Evolutionary conservation across 2,113 vertebrate species (phyloP).

Genomic region (Aleadryas rufinucha): DNA sequence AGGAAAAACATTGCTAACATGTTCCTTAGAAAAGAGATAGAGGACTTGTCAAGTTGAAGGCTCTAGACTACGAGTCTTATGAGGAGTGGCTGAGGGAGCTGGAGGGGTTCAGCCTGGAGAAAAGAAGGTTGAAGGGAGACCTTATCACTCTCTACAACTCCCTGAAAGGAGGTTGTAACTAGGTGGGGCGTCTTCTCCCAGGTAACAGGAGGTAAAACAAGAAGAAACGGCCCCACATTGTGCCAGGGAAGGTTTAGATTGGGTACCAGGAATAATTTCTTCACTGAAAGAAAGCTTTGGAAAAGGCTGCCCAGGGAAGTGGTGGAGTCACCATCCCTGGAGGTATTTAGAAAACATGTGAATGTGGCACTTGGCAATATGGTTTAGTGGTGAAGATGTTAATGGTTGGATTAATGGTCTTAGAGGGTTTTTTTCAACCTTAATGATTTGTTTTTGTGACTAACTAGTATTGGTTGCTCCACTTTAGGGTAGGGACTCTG

Average conservation of each 20-base stretch:
- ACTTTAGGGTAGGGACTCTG: neutral
- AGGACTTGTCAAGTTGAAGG: neutral
- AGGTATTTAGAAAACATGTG: neutral
- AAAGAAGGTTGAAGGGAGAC: neutral
- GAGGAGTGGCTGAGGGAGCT: neutral
- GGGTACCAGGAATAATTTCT: neutral
- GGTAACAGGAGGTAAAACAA: neutral
- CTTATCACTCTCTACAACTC: neutral
- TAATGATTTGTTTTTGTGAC: neutral
- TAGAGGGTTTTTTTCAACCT: neutral
- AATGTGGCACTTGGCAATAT: too few relatives aligned
- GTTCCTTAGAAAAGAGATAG: neutral
- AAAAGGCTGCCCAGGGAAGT: neutral
- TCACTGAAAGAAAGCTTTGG: neutral
- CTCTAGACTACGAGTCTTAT: neutral
- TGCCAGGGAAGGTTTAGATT: neutral
- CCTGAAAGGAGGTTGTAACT: neutral
- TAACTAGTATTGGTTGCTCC: neutral
- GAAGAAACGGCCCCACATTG: neutral
- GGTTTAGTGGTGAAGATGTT: neutral
- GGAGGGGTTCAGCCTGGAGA: neutral
- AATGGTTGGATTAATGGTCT: neutral
- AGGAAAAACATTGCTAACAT: neutral
- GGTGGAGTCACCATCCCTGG: neutral
- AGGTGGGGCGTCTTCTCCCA: neutral